These are phyloP conservation scores for Okapia johnstoni DNA, from an alignment of 2,113 vertebrate species.

Conservation along the genomic window DNA sequence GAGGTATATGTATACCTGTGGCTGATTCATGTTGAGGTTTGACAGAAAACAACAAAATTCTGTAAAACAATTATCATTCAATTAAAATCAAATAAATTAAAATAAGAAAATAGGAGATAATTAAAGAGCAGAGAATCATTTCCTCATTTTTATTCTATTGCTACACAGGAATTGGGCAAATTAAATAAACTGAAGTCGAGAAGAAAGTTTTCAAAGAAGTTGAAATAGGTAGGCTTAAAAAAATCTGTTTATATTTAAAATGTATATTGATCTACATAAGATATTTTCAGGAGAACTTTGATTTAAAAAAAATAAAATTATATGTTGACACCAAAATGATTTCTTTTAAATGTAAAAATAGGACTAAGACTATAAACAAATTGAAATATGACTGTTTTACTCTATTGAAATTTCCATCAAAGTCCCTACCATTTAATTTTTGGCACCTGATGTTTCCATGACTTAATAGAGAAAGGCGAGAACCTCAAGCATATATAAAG, in stretches of 20 bases:
- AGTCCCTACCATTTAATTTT: not conserved
- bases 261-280: not conserved
- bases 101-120: not conserved
- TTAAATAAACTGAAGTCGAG: not conserved
- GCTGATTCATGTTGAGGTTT: not conserved
- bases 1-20: not conserved
- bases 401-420: not conserved
- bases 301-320: not conserved
- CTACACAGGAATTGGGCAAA: not conserved
- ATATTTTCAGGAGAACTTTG: not conserved
- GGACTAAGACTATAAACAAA: not conserved
- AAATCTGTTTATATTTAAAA: not conserved
- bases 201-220: not conserved
- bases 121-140: not conserved
- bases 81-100: not conserved
- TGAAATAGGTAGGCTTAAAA: not conserved
- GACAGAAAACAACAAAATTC: not conserved
- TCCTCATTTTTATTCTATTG: not conserved
- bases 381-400: not conserved
- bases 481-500: not conserved
- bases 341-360: not conserved
- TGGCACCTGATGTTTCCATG: not conserved
- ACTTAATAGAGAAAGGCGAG: not conserved
- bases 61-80: not conserved
- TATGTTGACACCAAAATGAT: not conserved